Conservation (phyloP, 2,113 vertebrate genomes). For the Nettapus auritus region DNA sequence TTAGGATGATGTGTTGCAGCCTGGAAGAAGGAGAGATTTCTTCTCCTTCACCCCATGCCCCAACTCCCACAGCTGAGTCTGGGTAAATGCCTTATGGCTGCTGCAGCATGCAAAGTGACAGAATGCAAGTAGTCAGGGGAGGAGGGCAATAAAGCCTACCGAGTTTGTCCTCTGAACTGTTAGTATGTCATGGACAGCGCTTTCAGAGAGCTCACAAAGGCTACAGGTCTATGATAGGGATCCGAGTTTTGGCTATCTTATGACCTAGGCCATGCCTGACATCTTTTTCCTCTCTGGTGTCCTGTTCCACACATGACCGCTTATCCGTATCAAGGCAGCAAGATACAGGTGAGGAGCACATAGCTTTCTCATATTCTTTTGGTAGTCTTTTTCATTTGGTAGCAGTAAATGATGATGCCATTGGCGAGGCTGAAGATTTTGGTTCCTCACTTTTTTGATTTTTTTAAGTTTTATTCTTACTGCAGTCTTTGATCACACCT, state of each 20-base stretch:
- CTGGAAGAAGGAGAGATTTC: background rate
- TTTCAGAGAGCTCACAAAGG: background rate
- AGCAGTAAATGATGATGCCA: background rate
- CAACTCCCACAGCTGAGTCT: background rate
- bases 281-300: background rate
- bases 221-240: background rate
- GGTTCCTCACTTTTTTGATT: background rate
- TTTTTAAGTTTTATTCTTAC: too few relatives aligned
- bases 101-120: background rate
- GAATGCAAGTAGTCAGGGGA: background rate
- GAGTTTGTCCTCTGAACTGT: background rate
- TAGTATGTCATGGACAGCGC: background rate
- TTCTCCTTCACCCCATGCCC: background rate
- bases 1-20: background rate
- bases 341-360: background rate
- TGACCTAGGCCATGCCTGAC: background rate
- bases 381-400: background rate
- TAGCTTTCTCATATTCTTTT: background rate
- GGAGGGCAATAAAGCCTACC: background rate
- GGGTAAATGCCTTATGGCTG: background rate
- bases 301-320: background rate
- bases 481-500: background rate
- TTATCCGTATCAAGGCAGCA: background rate
- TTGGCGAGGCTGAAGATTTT: background rate
- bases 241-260: background rate